Base-by-base conservation (phyloP, 2,888 invertebrate genomes). In the Lasius fuliginosus region DNA sequence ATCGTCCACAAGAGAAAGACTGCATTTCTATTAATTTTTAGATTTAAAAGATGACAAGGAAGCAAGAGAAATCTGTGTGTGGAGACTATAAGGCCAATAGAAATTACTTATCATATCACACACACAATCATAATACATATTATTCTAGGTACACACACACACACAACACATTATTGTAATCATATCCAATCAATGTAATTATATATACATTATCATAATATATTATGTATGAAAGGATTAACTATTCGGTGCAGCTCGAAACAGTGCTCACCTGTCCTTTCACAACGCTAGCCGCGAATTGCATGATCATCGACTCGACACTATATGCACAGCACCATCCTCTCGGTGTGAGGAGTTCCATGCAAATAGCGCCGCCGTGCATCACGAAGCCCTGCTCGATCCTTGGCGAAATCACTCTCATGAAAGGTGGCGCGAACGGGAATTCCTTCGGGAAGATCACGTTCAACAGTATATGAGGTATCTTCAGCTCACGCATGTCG, bases 321-420 rank as follows among this genome's bases (percentile, higher is more conserved):
- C 98, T 98, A 94, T 98, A 98, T 74, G 98, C 98, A 89, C 97
- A 98, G 83, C 98, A 98, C 98, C 98, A 98, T 88, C 98, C 98
- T 75, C 98, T 96, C 0, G 98, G 98, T 27, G 98, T 98, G 83
- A 98, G 95, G 85, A 98, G 95, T 94, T 98, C 98, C 98, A 98
- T 98, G 93, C 98, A 98, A 92, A 98, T 98, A 65, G 98, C 98
- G 58, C 98, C 98, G 83, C 98, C 98, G 95, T 98, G 98, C 98
- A 98, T 98, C 36, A 98, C 98, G 94, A 98, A 98, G 58, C 98
- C 98, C 94, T 97, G 97, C 93, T 97, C 97, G 95, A 97, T 97
- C 94, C 97, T 96, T 11, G 97, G 97, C 23, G 96, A 95, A 64
- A 97, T 96, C 11, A 97, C 96, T 73, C 96, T 94, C 96, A 97